Percentiles rank a stretch among this genome's conserved stretches.
phyloP scores from a whole-genome alignment of 2,888 invertebrate genomes.

The Drepanosiphum platanoidis region DNA sequence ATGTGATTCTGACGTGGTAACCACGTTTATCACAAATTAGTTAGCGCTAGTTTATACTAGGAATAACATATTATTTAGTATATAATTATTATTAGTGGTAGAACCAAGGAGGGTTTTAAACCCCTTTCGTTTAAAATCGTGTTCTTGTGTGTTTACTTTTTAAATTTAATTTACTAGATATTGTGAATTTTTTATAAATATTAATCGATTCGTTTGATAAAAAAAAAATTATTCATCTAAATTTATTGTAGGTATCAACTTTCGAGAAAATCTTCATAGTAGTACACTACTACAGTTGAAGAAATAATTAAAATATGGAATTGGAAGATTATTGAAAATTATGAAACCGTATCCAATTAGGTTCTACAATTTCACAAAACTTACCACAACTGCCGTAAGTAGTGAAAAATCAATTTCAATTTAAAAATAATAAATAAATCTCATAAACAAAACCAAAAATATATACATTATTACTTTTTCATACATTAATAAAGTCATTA shows the following conservation, averaged over 20 bases:
- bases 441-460: too few relatives aligned
- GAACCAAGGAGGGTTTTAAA: not conserved
- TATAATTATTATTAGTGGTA: not conserved
- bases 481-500: too few relatives aligned
- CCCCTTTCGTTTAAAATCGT: not conserved
- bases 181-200: not conserved
- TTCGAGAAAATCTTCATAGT: not conserved
- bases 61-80: not conserved
- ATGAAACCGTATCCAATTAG: not conserved
- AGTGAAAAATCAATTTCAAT: not conserved
- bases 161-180: not conserved
- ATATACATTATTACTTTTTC: too few relatives aligned
- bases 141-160: not conserved
- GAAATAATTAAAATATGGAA: not conserved
- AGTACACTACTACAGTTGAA: not conserved
- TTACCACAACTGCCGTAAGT: not conserved
- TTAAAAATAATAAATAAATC: not conserved
- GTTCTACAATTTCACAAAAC: not conserved
- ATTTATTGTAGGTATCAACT: not conserved
- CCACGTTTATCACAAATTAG: not conserved
- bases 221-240: not conserved
- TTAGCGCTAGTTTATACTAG: not conserved
- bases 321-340: not conserved
- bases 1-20: conserved; percentile 23
- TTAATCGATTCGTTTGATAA: not conserved